These are phyloP conservation scores for Andrena flavipes DNA, from an alignment of 2,888 invertebrate species.

Conservation along the genomic window DNA sequence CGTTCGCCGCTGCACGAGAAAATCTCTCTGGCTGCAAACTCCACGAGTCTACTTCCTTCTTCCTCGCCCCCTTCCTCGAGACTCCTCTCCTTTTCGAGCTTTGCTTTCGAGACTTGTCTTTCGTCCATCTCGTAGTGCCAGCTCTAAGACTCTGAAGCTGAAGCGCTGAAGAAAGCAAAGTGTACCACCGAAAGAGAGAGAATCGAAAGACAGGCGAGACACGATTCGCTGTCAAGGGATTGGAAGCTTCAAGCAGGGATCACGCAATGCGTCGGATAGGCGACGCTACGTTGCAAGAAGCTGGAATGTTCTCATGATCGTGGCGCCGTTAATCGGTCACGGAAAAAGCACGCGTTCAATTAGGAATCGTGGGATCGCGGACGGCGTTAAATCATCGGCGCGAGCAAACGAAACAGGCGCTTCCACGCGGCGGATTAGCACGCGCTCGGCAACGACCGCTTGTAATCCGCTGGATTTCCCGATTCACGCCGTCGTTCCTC, in stretches of 20 bases:
- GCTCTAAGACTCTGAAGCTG: not conserved
- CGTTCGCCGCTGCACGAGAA: conserved; percentile 64
- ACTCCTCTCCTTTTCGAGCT: conserved; percentile 22
- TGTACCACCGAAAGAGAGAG: too few species aligned
- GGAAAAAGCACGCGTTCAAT: conserved; percentile 9
- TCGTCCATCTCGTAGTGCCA: not conserved
- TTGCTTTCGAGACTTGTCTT: conserved; percentile 10
- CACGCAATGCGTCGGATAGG: too few species aligned
- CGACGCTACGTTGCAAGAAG: too few species aligned
- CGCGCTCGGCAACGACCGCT: conserved; percentile 15
- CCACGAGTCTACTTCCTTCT: conserved; percentile 53
- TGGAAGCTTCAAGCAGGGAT: too few species aligned
- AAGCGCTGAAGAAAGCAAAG: too few species aligned
- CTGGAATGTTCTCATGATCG: conserved; percentile 4
- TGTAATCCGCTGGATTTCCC: conserved; percentile 39
- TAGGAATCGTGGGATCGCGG: conserved; percentile 29
- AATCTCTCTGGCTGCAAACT: conserved; percentile 52
- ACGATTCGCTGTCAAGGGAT: too few species aligned
- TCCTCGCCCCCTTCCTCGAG: conserved; percentile 53
- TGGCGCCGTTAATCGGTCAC: conserved; percentile 20
- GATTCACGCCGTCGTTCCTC: conserved; percentile 17
- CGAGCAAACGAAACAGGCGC: conserved; percentile 6
- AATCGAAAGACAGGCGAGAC: too few species aligned
- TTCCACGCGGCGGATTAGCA: conserved; percentile 5
- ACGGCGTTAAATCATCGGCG: conserved; percentile 35